Evolutionary conservation across 2,113 vertebrate genomes (phyloP).

Genomic region (Brienomyrus longianalis): DNA sequence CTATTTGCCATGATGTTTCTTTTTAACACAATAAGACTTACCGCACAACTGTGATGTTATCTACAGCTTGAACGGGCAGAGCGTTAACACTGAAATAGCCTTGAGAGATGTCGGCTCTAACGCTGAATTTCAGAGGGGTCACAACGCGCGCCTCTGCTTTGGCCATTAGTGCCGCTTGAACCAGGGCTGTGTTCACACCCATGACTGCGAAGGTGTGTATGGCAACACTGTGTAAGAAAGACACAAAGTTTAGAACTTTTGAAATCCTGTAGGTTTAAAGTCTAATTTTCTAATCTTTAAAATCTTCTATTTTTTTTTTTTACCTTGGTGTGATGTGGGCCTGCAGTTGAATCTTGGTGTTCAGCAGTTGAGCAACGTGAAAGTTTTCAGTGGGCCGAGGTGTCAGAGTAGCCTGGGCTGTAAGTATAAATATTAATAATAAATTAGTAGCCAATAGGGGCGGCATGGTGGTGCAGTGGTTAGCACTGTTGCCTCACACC

Average conservation of each 20-base stretch:
- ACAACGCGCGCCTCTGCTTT: slow-evolving; percentile 47
- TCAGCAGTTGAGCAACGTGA: slow-evolving; percentile 40
- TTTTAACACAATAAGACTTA: slow-evolving; percentile 40
- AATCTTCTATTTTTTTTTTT: background rate
- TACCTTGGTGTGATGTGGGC: slow-evolving; percentile 59
- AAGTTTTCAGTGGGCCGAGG: slow-evolving; percentile 48
- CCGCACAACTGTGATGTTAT: slow-evolving; percentile 52
- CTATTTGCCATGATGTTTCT: background rate
- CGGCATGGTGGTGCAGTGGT: too few species aligned
- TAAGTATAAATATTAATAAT: slow-evolving; percentile 7
- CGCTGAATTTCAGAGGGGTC: slow-evolving; percentile 52
- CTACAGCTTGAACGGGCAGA: slow-evolving; percentile 54
- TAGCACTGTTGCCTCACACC: too few species aligned
- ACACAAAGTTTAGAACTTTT: background rate
- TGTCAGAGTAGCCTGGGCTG: slow-evolving; percentile 44
- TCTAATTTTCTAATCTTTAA: background rate
- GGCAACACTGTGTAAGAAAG: slow-evolving; percentile 49
- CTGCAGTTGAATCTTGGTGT: slow-evolving; percentile 43
- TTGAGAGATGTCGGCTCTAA: slow-evolving; percentile 56
- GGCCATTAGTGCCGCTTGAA: slow-evolving; percentile 61
- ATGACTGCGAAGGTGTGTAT: slow-evolving; percentile 59
- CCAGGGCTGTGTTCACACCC: slow-evolving; percentile 66
- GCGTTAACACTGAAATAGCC: slow-evolving; percentile 64
- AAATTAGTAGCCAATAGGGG: background rate
- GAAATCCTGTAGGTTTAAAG: background rate